phyloP scores from a whole-genome alignment of 2,797 vertebrate species.

The Thalassophryne amazonica region DNA sequence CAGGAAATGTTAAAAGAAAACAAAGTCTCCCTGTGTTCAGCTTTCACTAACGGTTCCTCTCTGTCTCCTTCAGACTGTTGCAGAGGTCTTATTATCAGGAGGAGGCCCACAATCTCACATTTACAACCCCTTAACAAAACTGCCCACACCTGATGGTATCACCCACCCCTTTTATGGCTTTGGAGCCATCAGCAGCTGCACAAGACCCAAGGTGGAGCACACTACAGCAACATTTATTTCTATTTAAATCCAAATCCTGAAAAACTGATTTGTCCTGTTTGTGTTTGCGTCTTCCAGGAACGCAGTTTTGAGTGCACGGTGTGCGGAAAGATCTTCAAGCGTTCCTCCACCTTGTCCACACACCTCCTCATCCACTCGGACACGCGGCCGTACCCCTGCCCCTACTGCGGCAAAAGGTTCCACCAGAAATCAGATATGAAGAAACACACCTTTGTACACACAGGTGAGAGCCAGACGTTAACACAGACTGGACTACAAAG shows the following conservation, averaged over 20 bases:
- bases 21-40: neutral
- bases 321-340: slow-evolving; percentile 75
- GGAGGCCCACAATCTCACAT: slow-evolving; percentile 37
- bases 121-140: slow-evolving; percentile 26
- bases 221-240: neutral
- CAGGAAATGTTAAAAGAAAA: too few species aligned
- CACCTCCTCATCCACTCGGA: slow-evolving; percentile 79
- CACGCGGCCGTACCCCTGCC: slow-evolving; percentile 71
- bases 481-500: accelerated
- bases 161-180: slow-evolving; percentile 35
- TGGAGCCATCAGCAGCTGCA: slow-evolving; percentile 23
- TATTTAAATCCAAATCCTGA: neutral
- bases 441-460: slow-evolving; percentile 85
- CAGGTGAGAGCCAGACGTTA: slow-evolving; percentile 56
- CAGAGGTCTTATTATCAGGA: slow-evolving; percentile 47
- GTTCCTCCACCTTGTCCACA: slow-evolving; percentile 71
- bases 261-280: neutral
- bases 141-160: neutral
- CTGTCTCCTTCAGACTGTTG: slow-evolving; percentile 34
- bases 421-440: slow-evolving; percentile 85
- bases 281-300: slow-evolving; percentile 46
- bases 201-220: slow-evolving; percentile 51
- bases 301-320: slow-evolving; percentile 67
- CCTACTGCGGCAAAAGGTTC: slow-evolving; percentile 73
- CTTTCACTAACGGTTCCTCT: neutral